Base-by-base conservation (phyloP, 2,113 vertebrate species). In the Bostrychus sinensis region DNA sequence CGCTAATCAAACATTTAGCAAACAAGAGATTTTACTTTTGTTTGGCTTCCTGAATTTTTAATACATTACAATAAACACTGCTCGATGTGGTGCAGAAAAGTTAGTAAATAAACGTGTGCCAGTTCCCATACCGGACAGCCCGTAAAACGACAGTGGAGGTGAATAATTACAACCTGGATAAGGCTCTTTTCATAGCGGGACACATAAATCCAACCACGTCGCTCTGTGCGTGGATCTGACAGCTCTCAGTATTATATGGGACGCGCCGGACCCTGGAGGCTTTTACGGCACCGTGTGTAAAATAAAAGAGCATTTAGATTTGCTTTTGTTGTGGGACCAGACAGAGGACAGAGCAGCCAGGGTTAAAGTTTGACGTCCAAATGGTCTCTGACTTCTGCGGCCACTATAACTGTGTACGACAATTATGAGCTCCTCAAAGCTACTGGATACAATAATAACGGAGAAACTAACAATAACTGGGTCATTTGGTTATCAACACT, bases 291-390 rank as follows among this genome's bases (percentile, higher is more conserved):
- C 68, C 57, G 84, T 74, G 81, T 74, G 85, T 85, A 72, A 88
- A 86, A 86, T 86, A 84, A 83, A 83, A 85, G 73, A 86, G 73
- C 86, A 80, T 86, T 88, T 88, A 86, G 80, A 85, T 85, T 83
- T 82, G 75, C 78, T 88, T 48, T 85, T 85, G 86, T 82, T 85
- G 78, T 58, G 78, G 61, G 60, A 75, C 72, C n/a, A 77, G 77
- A 76, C 73, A 20, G 19, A 64, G 66, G 78, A 62, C 68, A 26
- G 63, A 62, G 71, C 51, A 39, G 56, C 62, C 16, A 60, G 77
- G 51, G 78, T 77, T 63, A 77, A 80, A 83, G 75, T 77, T 82
- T 70, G 57, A 74, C 62, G 39, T 69, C 68, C 62, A 14, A 62
- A 53, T 56, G 28, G 68, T 6, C 48, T n/a, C 61, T 64, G 68